phyloP scores from a whole-genome alignment of 2,888 invertebrate species.

The Criorhina ranunculi region DNA sequence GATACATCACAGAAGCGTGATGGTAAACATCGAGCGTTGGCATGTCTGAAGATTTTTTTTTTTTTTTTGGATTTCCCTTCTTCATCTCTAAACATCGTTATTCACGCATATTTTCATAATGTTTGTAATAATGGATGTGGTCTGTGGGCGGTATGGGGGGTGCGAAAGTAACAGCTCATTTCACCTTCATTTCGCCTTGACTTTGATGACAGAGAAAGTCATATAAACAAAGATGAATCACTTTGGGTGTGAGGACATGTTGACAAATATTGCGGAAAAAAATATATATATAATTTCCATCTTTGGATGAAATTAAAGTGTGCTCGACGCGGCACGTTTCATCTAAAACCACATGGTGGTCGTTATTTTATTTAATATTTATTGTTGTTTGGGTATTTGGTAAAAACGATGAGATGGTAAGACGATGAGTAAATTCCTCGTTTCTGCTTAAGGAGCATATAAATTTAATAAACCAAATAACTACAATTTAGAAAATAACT shows the following conservation, averaged over 20 bases:
- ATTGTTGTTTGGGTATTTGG: too few species aligned
- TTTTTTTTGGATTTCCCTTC: neutral
- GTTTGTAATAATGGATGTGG: slow-evolving; percentile 10
- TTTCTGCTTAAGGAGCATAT: too few species aligned
- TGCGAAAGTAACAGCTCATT: slow-evolving; percentile 45
- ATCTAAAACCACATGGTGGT: neutral
- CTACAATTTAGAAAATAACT: too few species aligned
- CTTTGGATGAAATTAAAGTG: slow-evolving; percentile 34
- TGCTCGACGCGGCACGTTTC: neutral
- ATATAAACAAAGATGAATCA: slow-evolving; percentile 44
- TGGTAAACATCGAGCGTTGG: slow-evolving; percentile 19
- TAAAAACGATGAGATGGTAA: too few species aligned
- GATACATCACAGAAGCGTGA: slow-evolving; percentile 9
- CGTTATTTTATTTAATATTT: neutral
- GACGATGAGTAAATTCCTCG: too few species aligned
- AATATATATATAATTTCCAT: slow-evolving; percentile 18
- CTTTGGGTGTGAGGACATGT: slow-evolving; percentile 15
- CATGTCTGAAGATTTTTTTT: neutral
- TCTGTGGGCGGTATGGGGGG: neutral
- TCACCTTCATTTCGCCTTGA: slow-evolving; percentile 54
- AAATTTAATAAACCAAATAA: too few species aligned
- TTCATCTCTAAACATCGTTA: slow-evolving; percentile 2
- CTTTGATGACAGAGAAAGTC: slow-evolving; percentile 39
- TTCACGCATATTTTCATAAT: slow-evolving; percentile 25
- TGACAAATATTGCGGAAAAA: slow-evolving; percentile 37